These are phyloP conservation scores for Prionchulus punctatus DNA, from an alignment of 2,888 invertebrate species.

Conservation along the genomic window DNA sequence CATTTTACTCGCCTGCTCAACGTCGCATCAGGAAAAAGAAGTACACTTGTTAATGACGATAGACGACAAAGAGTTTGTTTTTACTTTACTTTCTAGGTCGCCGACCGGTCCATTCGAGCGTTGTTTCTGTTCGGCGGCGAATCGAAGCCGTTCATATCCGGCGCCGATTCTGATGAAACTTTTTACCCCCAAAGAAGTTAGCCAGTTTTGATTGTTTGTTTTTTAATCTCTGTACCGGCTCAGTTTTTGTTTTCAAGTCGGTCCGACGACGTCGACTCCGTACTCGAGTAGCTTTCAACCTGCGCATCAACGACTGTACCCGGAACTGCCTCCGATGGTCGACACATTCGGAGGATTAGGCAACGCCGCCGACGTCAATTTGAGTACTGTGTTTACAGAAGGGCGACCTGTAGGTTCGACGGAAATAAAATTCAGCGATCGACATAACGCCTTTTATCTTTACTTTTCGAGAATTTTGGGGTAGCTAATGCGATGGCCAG, in stretches of 20 bases:
- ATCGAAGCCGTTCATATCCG: conserved; percentile 18
- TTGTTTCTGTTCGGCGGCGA: conserved; percentile 82
- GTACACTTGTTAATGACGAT: no score
- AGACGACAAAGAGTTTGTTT: no score
- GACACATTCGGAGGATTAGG: no score
- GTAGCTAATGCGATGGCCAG: conserved; percentile 16
- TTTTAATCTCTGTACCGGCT: no score
- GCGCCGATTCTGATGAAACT: not conserved
- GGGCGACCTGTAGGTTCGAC: not conserved
- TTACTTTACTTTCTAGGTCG: conserved; percentile 37
- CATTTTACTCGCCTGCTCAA: conserved; percentile 63
- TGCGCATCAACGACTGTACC: no score
- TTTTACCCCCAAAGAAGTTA: no score
- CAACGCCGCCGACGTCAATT: not conserved
- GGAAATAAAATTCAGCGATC: conserved; percentile 47
- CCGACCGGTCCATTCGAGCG: conserved; percentile 74
- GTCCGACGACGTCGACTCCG: no score
- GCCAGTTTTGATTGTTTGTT: no score
- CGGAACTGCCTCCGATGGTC: no score
- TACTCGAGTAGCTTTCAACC: no score
- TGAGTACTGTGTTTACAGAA: not conserved
- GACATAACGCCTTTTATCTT: conserved; percentile 81
- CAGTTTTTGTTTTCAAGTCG: no score
- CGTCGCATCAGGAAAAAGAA: conserved; percentile 40
- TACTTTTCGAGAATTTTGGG: conserved; percentile 67